Base-by-base conservation (phyloP, 1,140 invertebrate genomes). In the Ladona fulva region DNA sequence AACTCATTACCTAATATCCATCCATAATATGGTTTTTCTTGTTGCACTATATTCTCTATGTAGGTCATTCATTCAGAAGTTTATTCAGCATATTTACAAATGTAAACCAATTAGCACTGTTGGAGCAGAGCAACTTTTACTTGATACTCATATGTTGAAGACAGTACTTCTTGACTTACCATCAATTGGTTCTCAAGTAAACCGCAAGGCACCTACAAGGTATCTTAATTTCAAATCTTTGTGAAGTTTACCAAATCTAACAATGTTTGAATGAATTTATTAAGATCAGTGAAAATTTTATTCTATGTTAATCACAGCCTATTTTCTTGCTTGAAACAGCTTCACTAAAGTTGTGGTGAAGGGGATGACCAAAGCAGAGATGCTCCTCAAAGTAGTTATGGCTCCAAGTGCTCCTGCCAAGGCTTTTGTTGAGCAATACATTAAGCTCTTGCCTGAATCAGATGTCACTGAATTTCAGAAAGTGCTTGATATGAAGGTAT, bases 371-470 rank as follows among this genome's bases (percentile, higher is more conserved):
- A 96, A 95, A 82, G 97, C 97, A 0, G 98, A 99, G 87, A 97
- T 99, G 95, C 96, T 99, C 74, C 86, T 99, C 7, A 99, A 99
- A 87, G 90, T 98, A 75, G 95, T 99, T 0, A 99, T 99, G 96
- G 93, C 96, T 0, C 95, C 96, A 0, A 90, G 94, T 42, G 93
- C 97, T 81, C 89, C 90, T 80, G 85, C 89, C 0, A 88, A 86
- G 59, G 85, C 87, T 10, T 99, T 99, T 85, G 92, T 97, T 0
- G 92, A 95, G 42, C 97, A 98, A 83, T 98, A 95, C 82, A 89
- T 93, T 22, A 93, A 96, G 83, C 86, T 99, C 8, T 85, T 99
- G 42, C 95, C 95, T 0, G 97, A 99, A 82, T 92, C 94, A 29
- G 95, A 97, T 79, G 84, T 92, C 14, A 88, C 90, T 10, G 98